Evolutionary conservation across 2,888 invertebrate genomes (phyloP).

Genomic region (Amphipoea lucens): DNA sequence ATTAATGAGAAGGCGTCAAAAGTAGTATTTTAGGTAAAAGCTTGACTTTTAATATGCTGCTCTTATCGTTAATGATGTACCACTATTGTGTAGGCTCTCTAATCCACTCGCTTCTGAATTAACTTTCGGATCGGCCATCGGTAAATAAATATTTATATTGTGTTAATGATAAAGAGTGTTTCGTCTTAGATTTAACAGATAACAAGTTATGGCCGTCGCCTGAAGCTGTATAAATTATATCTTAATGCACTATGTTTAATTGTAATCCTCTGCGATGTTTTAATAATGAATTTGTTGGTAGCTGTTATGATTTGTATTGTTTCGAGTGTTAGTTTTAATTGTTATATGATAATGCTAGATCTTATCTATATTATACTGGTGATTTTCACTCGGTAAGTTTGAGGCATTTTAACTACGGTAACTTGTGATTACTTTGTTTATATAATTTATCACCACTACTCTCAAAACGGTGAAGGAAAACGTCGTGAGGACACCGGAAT

Average conservation of each 20-base stretch:
- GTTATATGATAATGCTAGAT: constrained; percentile 12
- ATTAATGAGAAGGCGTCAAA: neutral
- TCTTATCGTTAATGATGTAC: neutral
- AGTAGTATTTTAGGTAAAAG: neutral
- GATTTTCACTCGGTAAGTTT: neutral
- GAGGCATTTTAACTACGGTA: neutral
- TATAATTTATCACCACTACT: neutral
- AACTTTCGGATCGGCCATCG: constrained; percentile 74
- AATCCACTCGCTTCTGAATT: constrained; percentile 83
- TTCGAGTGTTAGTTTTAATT: constrained; percentile 27
- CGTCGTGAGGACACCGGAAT: neutral
- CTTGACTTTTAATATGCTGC: neutral
- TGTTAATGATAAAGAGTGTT: constrained; percentile 86
- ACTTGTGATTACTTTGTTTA: neutral
- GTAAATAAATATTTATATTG: constrained; percentile 87
- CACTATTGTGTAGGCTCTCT: constrained; percentile 67
- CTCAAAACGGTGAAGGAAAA: neutral
- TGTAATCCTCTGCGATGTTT: constrained; percentile 40
- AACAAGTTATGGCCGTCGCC: constrained; percentile 75
- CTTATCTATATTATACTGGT: neutral
- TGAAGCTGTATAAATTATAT: constrained; percentile 69
- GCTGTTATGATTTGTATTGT: constrained; percentile 13
- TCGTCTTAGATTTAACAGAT: constrained; percentile 84
- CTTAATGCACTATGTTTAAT: constrained; percentile 60
- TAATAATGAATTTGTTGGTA: constrained; percentile 42